Evolutionary conservation across 2,888 invertebrate species (phyloP).

Genomic region (Stramonita haemastoma): DNA sequence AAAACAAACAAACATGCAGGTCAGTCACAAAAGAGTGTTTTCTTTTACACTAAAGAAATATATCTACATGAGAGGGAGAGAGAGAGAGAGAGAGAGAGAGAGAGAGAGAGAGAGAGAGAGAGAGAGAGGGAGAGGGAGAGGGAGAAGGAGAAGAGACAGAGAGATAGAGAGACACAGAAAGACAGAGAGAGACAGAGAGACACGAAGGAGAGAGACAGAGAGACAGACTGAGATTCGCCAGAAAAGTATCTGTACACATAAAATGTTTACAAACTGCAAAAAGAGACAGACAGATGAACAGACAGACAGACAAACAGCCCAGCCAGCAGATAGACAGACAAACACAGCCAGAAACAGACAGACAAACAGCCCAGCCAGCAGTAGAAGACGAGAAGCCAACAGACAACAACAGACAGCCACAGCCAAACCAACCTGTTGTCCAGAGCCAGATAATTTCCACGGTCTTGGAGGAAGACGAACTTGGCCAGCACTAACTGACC

Average conservation of each 20-base stretch:
- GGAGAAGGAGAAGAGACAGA: constrained; percentile 22
- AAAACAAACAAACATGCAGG: neutral
- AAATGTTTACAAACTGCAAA: neutral
- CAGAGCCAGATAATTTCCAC: constrained; percentile 58
- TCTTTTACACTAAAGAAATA: too few relatives aligned
- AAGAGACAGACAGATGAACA: neutral
- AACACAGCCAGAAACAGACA: too few relatives aligned
- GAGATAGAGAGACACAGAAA: constrained; percentile 3
- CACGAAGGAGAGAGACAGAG: too few relatives aligned
- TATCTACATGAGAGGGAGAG: neutral
- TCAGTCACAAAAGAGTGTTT: too few relatives aligned
- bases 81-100: neutral
- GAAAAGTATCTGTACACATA: neutral
- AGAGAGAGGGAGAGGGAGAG: neutral
- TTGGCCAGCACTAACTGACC: constrained; percentile 61
- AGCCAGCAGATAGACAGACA: constrained; percentile 46
- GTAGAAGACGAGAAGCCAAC: neutral
- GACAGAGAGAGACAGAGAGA: neutral
- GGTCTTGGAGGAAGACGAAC: constrained; percentile 64
- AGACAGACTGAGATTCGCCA: neutral
- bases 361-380: too few relatives aligned
- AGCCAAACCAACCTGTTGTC: constrained; percentile 63
- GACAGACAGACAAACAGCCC: neutral
- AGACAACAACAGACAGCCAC: neutral
- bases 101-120: neutral